These are phyloP conservation scores for Oceanodroma leucorhoa DNA, from an alignment of 2,797 vertebrate species.

Conservation along the genomic window DNA sequence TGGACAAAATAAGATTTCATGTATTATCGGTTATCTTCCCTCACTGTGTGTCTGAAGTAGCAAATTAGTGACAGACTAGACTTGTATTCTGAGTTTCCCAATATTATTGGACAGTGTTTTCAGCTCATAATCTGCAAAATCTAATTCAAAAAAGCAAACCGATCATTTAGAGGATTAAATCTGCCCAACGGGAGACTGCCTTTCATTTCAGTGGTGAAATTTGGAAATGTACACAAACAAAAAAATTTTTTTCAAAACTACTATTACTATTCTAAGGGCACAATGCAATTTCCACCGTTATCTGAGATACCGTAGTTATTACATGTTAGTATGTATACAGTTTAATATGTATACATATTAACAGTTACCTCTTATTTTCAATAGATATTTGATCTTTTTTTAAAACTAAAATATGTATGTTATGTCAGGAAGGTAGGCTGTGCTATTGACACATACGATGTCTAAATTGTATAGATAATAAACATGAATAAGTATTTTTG, in stretches of 20 bases:
- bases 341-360: neutral
- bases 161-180: neutral
- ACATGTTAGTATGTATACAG: neutral
- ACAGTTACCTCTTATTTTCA: neutral
- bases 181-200: neutral
- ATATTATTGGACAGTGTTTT: neutral
- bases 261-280: neutral
- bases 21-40: neutral
- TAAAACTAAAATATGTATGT: neutral
- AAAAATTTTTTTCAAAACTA: neutral
- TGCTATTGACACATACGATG: neutral
- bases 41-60: neutral
- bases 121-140: neutral
- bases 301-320: neutral
- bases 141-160: neutral
- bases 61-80: neutral
- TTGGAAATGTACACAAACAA: neutral
- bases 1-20: neutral
- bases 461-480: neutral
- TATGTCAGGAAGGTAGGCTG: neutral
- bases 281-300: neutral
- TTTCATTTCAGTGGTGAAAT: neutral
- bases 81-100: neutral
- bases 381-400: neutral
- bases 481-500: neutral